Conservation (phyloP, 2,113 vertebrate species). For the Crotophaga sulcirostris region DNA sequence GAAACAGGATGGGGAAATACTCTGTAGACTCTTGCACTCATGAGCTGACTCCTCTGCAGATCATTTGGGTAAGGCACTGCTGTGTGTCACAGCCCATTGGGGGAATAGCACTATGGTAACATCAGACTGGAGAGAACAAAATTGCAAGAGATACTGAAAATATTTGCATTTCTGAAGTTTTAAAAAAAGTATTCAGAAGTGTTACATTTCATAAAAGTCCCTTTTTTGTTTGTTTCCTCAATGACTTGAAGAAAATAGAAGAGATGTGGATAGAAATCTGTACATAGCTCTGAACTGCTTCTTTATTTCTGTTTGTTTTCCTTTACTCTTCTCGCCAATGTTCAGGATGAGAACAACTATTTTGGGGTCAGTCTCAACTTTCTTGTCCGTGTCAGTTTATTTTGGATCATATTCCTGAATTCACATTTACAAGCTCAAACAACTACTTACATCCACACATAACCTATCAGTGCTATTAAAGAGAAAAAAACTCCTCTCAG, state of each 20-base stretch:
- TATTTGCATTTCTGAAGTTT: background rate
- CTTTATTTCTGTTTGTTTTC: background rate
- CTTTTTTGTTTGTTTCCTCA: background rate
- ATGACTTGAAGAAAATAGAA: background rate
- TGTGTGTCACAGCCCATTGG: rapidly evolving
- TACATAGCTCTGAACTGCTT: background rate
- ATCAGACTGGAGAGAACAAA: background rate
- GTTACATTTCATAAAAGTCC: background rate
- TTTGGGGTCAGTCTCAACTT: background rate
- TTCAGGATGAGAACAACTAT: background rate
- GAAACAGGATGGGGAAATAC: background rate
- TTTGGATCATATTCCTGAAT: background rate
- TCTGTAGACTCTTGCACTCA: rapidly evolving
- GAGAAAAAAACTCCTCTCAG: background rate
- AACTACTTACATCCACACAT: background rate
- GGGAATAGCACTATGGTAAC: rapidly evolving
- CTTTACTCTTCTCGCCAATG: background rate
- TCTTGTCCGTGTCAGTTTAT: background rate
- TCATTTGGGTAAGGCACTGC: background rate
- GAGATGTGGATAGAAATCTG: background rate
- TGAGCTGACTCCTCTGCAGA: background rate
- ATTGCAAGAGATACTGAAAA: background rate
- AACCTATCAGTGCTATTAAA: background rate
- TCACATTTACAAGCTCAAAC: background rate
- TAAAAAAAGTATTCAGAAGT: background rate